Evolutionary conservation across 2,113 vertebrate species (phyloP), one percentile per base, ranked within the genome.

Genomic region (Procavia capensis): DNA sequence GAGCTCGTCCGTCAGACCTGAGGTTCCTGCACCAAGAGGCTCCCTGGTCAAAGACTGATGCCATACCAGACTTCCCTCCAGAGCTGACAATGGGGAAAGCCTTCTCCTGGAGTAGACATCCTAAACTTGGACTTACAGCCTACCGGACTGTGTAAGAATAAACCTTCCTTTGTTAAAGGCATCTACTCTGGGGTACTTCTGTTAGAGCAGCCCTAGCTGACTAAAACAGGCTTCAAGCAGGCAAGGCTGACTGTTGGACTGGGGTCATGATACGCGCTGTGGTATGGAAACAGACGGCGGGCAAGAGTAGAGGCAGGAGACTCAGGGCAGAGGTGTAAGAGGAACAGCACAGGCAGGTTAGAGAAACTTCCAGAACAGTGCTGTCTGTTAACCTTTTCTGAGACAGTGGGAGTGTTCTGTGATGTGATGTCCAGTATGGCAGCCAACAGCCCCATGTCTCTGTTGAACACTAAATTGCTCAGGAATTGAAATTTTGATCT

Each of bases 361-460:
- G 68, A 50, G 95, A 59, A 17, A 10, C 19, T 59, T 82, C 39
- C 5, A 50, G 34, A 79, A 85, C 3, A 11, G 36, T 9, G 17
- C 76, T 16, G 1, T 43, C 45, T 47, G 24, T 27, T 5, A 43
- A 59, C 34, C 27, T 25, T 78, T 20, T 54, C 45, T 68, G 54
- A 14, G 2, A 41, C 2, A 57, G 29, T 2, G 14, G 45, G 14
- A 2, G 9, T 27, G 1, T 50, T 24, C 13, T 2, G 14, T 7
- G 27, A 63, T 24, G 24, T 19, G 2, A 36, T 75, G 47, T 50
- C 39, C 22, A 36, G 6, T 29, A 10, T 0, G 1, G 74, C 31
- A 1, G 25, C 61, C 1, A 1, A 39, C 41, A 59, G 66, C 54
- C 68, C 25, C 1, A 0, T 2, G 2, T 1, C 25, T 43, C 79